Conservation (phyloP, 2,113 vertebrate genomes). For the Malurus cyaneus region DNA sequence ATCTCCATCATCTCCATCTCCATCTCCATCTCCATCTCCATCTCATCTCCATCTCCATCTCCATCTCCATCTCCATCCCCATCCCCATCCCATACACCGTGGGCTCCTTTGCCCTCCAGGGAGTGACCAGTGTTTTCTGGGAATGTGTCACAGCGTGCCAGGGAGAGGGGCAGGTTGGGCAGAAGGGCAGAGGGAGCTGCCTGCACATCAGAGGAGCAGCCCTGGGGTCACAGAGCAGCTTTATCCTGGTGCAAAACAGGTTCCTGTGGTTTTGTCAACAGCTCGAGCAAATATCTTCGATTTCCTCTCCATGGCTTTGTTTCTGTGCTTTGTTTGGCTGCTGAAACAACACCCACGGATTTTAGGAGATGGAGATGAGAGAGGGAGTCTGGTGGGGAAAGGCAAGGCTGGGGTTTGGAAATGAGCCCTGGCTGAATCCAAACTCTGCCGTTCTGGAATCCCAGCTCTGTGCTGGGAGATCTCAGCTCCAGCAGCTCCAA, state of each 20-base stretch:
- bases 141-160: background rate
- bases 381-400: background rate
- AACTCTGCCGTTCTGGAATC: background rate
- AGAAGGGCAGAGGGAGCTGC: background rate
- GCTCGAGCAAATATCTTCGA: background rate
- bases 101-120: background rate
- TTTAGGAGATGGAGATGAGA: background rate
- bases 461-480: background rate
- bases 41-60: background rate
- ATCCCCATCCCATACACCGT: background rate
- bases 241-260: background rate
- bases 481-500: background rate
- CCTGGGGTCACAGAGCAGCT: background rate
- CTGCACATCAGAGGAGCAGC: background rate
- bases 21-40: background rate
- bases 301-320: background rate
- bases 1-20: background rate
- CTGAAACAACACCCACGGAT: rapidly evolving
- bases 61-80: background rate
- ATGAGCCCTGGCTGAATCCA: background rate
- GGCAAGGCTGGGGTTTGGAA: background rate
- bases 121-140: background rate
- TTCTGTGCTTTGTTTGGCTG: background rate
- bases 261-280: background rate
- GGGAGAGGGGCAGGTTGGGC: background rate